Evolutionary conservation across 2,113 vertebrate genomes (phyloP).

Genomic region (Dascyllus trimaculatus): DNA sequence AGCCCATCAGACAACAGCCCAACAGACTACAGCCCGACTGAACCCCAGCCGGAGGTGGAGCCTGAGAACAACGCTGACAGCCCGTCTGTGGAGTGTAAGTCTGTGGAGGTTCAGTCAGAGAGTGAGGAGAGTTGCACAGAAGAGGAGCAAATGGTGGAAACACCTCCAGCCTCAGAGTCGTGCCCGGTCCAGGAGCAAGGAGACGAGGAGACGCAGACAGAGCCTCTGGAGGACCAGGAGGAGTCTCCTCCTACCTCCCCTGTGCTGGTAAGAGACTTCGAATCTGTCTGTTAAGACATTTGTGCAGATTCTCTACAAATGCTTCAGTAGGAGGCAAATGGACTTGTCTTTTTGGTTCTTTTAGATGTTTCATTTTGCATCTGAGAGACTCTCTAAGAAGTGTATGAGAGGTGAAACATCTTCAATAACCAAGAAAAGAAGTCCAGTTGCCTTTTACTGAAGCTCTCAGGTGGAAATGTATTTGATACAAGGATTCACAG

Average conservation of each 20-base stretch:
- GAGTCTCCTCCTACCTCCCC: slow-evolving; percentile 72
- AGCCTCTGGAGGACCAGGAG: slow-evolving; percentile 63
- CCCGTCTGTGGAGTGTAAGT: slow-evolving; percentile 28
- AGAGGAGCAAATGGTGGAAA: slow-evolving; percentile 51
- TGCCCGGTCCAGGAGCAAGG: slow-evolving; percentile 73
- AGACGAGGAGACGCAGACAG: slow-evolving; percentile 71
- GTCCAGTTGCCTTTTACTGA: too few relatives aligned
- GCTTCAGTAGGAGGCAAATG: too few relatives aligned
- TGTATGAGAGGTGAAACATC: too few relatives aligned
- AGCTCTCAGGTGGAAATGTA: not conserved
- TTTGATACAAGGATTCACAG: not conserved
- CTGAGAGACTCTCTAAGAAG: too few relatives aligned
- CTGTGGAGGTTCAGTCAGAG: slow-evolving; percentile 64
- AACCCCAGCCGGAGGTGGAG: slow-evolving; percentile 36
- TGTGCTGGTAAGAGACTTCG: slow-evolving; percentile 52
- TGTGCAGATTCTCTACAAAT: not conserved
- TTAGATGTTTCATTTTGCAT: too few relatives aligned
- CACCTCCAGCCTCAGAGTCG: slow-evolving; percentile 31
- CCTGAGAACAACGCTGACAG: slow-evolving; percentile 19
- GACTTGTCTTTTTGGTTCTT: too few relatives aligned
- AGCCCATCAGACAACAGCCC: slow-evolving; percentile 50
- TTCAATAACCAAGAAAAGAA: too few relatives aligned
- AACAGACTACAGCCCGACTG: slow-evolving; percentile 38
- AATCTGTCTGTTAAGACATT: not conserved
- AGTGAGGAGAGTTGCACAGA: slow-evolving; percentile 49